Evolutionary conservation across 2,113 vertebrate species (phyloP), one percentile per base, ranked within the genome.

Genomic region (Corvus hawaiiensis): DNA sequence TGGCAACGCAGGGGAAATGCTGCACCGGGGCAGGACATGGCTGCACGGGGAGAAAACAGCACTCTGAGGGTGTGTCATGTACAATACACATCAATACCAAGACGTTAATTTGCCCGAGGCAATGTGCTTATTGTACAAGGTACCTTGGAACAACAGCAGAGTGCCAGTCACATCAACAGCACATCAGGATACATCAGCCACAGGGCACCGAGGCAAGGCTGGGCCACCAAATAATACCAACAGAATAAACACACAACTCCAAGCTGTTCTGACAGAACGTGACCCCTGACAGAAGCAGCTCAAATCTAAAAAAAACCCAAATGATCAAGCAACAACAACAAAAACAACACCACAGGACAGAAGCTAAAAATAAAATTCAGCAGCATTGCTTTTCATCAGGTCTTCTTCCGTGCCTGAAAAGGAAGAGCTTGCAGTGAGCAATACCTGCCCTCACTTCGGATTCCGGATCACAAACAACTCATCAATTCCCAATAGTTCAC

Each of bases 1-100:
- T 11, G 30, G 27, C 41, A 33, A 6, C 0, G 5, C 0, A 2
- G 51, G n/a, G 28, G 9, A 1, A 27, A 9, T 1, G 8, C 33
- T 21, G 26, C 43, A 32, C 6, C 1, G 3, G 32, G 44, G 58
- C 58, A 28, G 64, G 44, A 24, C 79, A 35, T 0, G 3, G n/a
- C 52, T 27, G n/a, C 63, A 13, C 2, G 2, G 54, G 64, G 19
- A 30, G 30, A 26, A 19, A 3, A 6, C 44, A 28, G 37, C 35
- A 9, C 78, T 39, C 55, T 16, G 66, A 19, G 6, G 24, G 14
- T 12, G 19, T n/a, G 44, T 8, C 44, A 15, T 0, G 9, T 1
- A 5, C 55, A 9, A 1, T 16, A 51, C 11, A 44, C 74, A 69
- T 54, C 74, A 33, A 24, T 10, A 83, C 27, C 59, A 32, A 58